These are phyloP conservation scores for Paramisgurnus dabryanus DNA, from an alignment of 2,113 vertebrate genomes.

Conservation along the genomic window DNA sequence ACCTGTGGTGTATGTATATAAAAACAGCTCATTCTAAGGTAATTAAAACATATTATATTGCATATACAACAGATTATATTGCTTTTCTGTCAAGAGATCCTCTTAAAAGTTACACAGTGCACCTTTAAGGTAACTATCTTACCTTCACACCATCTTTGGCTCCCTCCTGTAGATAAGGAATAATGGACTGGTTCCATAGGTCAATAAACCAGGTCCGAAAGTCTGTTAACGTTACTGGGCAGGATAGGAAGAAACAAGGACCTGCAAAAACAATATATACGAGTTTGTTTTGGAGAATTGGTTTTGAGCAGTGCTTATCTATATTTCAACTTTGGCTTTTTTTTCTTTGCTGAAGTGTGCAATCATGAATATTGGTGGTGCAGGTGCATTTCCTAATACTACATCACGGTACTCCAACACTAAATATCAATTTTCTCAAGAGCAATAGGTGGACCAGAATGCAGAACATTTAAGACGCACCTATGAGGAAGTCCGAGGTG, in stretches of 20 bases:
- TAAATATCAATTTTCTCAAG: neutral
- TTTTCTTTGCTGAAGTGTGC: too few species aligned
- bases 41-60: too few species aligned
- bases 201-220: constrained; percentile 97
- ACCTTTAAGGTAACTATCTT: neutral
- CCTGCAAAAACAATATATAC: constrained; percentile 67
- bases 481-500: constrained; percentile 97
- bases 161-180: constrained; percentile 95
- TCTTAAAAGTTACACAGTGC: too few species aligned
- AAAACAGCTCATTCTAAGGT: too few species aligned
- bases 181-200: constrained; percentile 97
- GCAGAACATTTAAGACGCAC: constrained; percentile 63
- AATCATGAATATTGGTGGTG: too few species aligned
- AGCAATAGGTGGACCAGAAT: neutral
- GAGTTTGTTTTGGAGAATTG: neutral
- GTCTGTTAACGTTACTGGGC: constrained; percentile 89
- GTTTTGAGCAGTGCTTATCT: neutral
- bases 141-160: constrained; percentile 96
- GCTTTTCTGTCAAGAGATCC: too few species aligned
- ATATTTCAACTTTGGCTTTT: too few species aligned
- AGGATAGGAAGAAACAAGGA: constrained; percentile 96
- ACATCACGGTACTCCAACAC: neutral
- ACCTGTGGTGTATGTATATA: too few species aligned
- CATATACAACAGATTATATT: too few species aligned
- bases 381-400: neutral